Conservation (phyloP, 2,888 invertebrate species). For the Tuberolachnus salignus region DNA sequence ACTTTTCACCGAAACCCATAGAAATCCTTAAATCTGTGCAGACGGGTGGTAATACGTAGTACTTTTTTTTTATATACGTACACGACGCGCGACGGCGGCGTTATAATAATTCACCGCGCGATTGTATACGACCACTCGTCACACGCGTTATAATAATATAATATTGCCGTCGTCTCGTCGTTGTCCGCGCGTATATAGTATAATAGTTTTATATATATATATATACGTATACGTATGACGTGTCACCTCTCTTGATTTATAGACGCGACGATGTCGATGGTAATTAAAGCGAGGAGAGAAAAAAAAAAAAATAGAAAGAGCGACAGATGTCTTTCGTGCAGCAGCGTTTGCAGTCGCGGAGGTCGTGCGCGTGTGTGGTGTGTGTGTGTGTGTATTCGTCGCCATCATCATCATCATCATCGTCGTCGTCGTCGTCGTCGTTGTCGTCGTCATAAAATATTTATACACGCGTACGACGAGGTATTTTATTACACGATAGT, state of each 20-base stretch:
- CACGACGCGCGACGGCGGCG: too few relatives aligned
- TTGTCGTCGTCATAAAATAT: not conserved
- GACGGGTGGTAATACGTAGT: too few relatives aligned
- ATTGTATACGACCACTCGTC: too few relatives aligned
- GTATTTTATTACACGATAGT: too few relatives aligned
- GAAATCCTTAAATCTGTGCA: too few relatives aligned
- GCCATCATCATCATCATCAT: slow-evolving; percentile 27
- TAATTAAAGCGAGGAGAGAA: slow-evolving; percentile 53
- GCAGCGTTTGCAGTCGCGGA: not conserved
- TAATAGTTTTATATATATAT: not conserved
- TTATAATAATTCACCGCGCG: too few relatives aligned
- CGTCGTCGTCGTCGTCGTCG: slow-evolving; percentile 10
- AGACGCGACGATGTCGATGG: slow-evolving; percentile 53
- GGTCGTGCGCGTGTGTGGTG: slow-evolving; percentile 31
- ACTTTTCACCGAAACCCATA: too few relatives aligned
- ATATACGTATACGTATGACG: not conserved
- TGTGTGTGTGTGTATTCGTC: slow-evolving; percentile 3
- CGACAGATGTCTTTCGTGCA: slow-evolving; percentile 52
- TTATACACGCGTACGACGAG: not conserved
- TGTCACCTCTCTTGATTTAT: slow-evolving; percentile 56
- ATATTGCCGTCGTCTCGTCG: too few relatives aligned
- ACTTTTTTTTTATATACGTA: too few relatives aligned
- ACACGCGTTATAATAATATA: too few relatives aligned
- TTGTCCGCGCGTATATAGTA: not conserved
- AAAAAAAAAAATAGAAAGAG: slow-evolving; percentile 45